Evolutionary conservation across 2,888 invertebrate species (phyloP).

Genomic region (Torymus aiolomorphi): DNA sequence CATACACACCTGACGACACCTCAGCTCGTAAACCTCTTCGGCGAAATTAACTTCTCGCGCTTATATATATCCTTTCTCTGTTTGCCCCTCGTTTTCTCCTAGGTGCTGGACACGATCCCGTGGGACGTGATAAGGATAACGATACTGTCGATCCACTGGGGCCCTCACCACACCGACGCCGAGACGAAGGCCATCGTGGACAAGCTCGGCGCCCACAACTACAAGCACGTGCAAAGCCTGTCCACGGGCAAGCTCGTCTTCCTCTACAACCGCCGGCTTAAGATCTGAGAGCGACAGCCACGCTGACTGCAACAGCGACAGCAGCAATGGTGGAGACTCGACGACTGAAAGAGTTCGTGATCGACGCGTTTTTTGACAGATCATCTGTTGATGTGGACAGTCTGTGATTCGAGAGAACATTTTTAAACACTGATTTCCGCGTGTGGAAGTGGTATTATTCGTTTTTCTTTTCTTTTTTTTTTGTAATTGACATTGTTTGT

Average conservation of each 20-base stretch:
- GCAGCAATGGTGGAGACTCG: too few relatives aligned
- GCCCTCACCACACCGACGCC: conserved; percentile 68
- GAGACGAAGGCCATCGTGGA: conserved; percentile 70
- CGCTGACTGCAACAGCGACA: too few relatives aligned
- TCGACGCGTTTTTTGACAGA: too few relatives aligned
- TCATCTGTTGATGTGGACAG: too few relatives aligned
- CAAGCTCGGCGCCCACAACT: conserved; percentile 67
- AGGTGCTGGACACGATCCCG: conserved; percentile 74
- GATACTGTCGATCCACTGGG: conserved; percentile 72
- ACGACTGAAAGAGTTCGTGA: too few relatives aligned
- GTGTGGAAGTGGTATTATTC: too few relatives aligned
- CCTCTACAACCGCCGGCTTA: conserved; percentile 68
- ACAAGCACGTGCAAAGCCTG: conserved; percentile 66
- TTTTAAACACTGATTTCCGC: too few relatives aligned
- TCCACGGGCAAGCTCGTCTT: conserved; percentile 71
- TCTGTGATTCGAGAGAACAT: too few relatives aligned
- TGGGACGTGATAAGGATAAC: conserved; percentile 72
- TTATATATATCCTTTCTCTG: neutral
- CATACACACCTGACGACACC: too few relatives aligned
- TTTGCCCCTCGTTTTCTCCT: conserved; percentile 15
- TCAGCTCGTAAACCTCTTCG: too few relatives aligned
- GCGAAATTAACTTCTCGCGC: neutral
- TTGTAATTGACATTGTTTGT: too few relatives aligned
- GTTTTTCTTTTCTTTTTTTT: too few relatives aligned
- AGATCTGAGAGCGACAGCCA: conserved; percentile 63